These are phyloP conservation scores for Silurus aristotelis DNA, from an alignment of 2,797 vertebrate species.

Conservation along the genomic window DNA sequence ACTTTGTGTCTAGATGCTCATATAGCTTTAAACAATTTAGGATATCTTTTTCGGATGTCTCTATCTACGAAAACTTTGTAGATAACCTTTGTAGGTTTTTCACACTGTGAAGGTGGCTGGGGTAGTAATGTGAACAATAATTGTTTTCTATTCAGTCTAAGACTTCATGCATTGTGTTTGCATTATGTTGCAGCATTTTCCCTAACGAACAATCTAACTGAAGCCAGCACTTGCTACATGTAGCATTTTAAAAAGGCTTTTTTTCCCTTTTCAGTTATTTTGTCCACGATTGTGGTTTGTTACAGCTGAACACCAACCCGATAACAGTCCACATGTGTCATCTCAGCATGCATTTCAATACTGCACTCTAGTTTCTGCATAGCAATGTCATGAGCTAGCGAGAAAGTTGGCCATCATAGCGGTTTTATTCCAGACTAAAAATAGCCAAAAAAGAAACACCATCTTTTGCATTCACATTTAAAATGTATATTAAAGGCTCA, in stretches of 20 bases:
- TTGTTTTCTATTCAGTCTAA: conserved; percentile 42
- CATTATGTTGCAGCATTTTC: conserved; percentile 19
- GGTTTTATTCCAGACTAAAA: conserved; percentile 35
- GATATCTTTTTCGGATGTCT: conserved; percentile 35
- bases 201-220: conserved; percentile 13
- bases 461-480: conserved; percentile 24
- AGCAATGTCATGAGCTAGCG: conserved; percentile 13
- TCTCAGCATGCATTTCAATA: conserved; percentile 40
- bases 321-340: conserved; percentile 13
- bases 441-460: background rate
- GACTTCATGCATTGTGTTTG: conserved; percentile 26
- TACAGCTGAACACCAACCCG: conserved; percentile 29
- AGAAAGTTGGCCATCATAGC: conserved; percentile 27
- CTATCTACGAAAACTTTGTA: conserved; percentile 37
- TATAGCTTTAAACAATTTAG: conserved; percentile 55
- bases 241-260: conserved; percentile 19
- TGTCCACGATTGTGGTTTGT: conserved; percentile 21
- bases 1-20: conserved; percentile 46
- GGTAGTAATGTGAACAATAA: conserved; percentile 47
- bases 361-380: conserved; percentile 34
- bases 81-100: conserved; percentile 47
- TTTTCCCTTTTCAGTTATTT: conserved; percentile 4
- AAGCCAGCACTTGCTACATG: conserved; percentile 44
- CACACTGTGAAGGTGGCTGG: conserved; percentile 62
- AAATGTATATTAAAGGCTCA: conserved; percentile 33